Conservation (phyloP, 2,888 invertebrate genomes). For the Acleris emargana region DNA sequence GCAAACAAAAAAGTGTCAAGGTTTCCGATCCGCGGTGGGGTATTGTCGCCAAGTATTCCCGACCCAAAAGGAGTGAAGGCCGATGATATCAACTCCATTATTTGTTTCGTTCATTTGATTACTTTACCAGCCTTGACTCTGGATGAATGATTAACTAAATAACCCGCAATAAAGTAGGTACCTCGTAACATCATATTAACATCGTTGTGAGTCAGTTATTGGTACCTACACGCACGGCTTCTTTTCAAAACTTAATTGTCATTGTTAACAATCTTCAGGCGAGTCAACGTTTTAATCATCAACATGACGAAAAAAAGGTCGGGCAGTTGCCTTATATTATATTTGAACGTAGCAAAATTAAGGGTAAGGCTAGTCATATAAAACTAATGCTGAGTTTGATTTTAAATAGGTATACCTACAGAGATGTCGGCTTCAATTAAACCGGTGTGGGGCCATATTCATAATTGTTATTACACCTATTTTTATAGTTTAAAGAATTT, state of each 20-base stretch:
- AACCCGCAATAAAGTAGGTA: slow-evolving; percentile 6
- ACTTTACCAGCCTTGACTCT: slow-evolving; percentile 27
- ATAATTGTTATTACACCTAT: no score
- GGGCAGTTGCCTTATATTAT: no score
- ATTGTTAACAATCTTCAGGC: no score
- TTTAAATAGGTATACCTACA: no score
- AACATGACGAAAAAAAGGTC: no score
- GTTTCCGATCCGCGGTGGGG: slow-evolving; percentile 14
- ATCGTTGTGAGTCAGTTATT: background rate
- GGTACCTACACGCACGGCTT: background rate
- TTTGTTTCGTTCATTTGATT: slow-evolving; percentile 26
- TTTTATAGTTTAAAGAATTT: no score
- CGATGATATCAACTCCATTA: slow-evolving; percentile 29
- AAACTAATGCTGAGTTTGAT: no score
- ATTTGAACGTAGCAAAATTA: no score
- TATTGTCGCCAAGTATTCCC: slow-evolving; percentile 23
- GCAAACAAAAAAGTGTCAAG: slow-evolving; percentile 32
- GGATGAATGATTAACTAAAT: slow-evolving; percentile 21
- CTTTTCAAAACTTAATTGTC: background rate
- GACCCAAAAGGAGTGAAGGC: slow-evolving; percentile 32
- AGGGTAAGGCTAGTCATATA: no score
- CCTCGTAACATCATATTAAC: background rate
- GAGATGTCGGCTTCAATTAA: no score
- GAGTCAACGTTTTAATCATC: no score
- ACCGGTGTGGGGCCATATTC: no score